phyloP scores from a whole-genome alignment of 2,113 vertebrate species.

The Pseudonaja textilis region DNA sequence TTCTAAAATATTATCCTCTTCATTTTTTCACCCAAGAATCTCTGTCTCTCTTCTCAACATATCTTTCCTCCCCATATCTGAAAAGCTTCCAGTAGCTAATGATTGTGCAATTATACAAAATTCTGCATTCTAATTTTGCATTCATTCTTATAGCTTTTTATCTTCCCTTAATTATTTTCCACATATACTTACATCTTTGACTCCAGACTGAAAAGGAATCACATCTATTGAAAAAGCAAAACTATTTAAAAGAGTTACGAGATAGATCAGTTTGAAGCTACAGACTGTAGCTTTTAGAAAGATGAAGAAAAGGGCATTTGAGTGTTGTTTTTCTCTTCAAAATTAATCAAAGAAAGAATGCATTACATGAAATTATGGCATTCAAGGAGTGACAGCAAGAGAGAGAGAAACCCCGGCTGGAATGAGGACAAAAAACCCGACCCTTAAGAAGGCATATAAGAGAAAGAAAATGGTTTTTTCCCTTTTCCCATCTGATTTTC shows the following conservation, averaged over 20 bases:
- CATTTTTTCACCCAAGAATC: slow-evolving; percentile 53
- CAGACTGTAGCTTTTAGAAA: slow-evolving; percentile 17
- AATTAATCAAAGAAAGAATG: not conserved
- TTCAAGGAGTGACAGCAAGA: too few relatives aligned
- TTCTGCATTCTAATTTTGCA: not conserved
- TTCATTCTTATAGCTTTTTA: not conserved
- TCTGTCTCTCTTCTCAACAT: slow-evolving; percentile 21
- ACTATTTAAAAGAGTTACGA: slow-evolving; percentile 14
- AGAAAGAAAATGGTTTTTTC: slow-evolving; percentile 23
- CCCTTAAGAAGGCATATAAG: slow-evolving; percentile 24
- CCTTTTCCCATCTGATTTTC: not conserved
- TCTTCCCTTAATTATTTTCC: not conserved
- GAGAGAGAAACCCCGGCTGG: not conserved
- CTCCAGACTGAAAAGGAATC: not conserved
- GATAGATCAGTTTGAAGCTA: slow-evolving; percentile 16
- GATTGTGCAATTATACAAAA: not conserved
- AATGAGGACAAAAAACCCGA: slow-evolving; percentile 5
- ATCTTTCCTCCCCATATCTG: not conserved
- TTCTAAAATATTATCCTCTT: slow-evolving; percentile 66
- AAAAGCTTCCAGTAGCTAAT: not conserved
- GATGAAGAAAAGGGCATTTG: not conserved
- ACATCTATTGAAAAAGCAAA: not conserved
- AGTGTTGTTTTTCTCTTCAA: slow-evolving; percentile 11
- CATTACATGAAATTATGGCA: not conserved
- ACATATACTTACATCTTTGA: not conserved